Evolutionary conservation across 2,888 invertebrate species (phyloP), one percentile per base, ranked within the genome.

Genomic region (Scaptomyza reducta): DNA sequence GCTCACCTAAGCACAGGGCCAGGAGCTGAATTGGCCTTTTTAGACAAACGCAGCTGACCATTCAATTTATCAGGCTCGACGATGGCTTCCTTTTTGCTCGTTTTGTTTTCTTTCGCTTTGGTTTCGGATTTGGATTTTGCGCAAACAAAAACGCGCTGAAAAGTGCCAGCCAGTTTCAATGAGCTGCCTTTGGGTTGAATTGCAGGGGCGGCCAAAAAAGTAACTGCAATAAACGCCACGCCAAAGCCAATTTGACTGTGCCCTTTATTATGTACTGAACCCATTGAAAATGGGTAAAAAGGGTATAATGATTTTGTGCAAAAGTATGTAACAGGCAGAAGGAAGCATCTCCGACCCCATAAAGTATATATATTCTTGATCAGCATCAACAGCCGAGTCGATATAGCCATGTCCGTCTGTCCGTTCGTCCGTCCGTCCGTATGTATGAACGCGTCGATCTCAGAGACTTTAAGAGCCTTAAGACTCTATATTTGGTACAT

Each of bases 41-140:
- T 87, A 78, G 87, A 74, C 74, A 68, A 78, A 74, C 85, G 75
- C 73, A 80, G 65, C 75, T 87, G 78, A 78, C 87, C 82, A 84
- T 83, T 87, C 85, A 80, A 83, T 83, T 87, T 82, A 87, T 83
- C 82, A 83, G 85, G 75, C 82, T 87, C 75, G 78, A 65, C 73
- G 70, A 65, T 64, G 66, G 70, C 51, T 68, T 55, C 60, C 38
- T 42, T 51, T 55, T 50, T 46, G 31, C 10, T 33, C 58, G 33
- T 60, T 61, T 59, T 33, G 62, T 41, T 55, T 45, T 33, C 53
- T 47, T 44, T 13, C 38, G 50, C 38, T 50, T 50, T 50, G 50
- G 49, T 50, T 54, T 73, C 78, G 76, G 56, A 47, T 63, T 67
- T 75, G 16, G 72, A 66, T 77, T 80, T 70, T 87, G 75, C 47